A percentile compares a stretch with the other conserved stretches of the same genome.
These are phyloP conservation scores for Huso huso DNA, from an alignment of 2,797 vertebrate species.

Conservation along the genomic window DNA sequence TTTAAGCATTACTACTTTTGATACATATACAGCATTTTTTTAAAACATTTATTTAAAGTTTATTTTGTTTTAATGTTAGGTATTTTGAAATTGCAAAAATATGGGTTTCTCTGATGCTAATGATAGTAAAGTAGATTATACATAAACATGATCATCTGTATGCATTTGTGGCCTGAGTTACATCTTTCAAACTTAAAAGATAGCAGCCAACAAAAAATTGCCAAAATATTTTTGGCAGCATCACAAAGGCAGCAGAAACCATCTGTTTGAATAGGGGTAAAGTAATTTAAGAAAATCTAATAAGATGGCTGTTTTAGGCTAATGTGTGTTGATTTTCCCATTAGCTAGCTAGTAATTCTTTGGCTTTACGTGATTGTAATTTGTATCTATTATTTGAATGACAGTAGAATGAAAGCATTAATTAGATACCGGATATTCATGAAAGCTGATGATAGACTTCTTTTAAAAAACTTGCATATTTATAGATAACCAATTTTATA, in stretches of 20 bases:
- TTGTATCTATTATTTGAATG: conserved; percentile 58
- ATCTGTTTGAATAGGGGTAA: conserved; percentile 41
- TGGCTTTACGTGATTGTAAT: conserved; percentile 45
- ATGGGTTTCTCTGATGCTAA: too few relatives aligned
- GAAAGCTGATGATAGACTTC: conserved; percentile 18
- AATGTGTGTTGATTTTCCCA: conserved; percentile 65
- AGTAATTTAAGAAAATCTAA: conserved; percentile 48
- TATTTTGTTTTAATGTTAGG: not conserved
- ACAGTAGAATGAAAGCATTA: conserved; percentile 45
- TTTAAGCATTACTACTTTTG: not conserved
- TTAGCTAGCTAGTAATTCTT: conserved; percentile 54
- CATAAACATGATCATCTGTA: too few relatives aligned
- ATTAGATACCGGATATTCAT: conserved; percentile 27
- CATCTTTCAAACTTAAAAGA: too few relatives aligned
- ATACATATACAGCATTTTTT: not conserved
- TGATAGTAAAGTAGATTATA: too few relatives aligned
- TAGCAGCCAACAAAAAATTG: not conserved
- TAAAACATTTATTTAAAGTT: not conserved
- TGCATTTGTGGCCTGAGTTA: too few relatives aligned
- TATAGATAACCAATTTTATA: too few relatives aligned
- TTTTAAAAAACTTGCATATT: conserved; percentile 9
- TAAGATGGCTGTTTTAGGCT: conserved; percentile 43
- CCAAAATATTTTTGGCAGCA: conserved; percentile 5
- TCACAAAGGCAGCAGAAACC: conserved; percentile 22
- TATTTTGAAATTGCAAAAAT: too few relatives aligned